Conservation (phyloP, 2,888 invertebrate species). For the Anaspis maculata region DNA sequence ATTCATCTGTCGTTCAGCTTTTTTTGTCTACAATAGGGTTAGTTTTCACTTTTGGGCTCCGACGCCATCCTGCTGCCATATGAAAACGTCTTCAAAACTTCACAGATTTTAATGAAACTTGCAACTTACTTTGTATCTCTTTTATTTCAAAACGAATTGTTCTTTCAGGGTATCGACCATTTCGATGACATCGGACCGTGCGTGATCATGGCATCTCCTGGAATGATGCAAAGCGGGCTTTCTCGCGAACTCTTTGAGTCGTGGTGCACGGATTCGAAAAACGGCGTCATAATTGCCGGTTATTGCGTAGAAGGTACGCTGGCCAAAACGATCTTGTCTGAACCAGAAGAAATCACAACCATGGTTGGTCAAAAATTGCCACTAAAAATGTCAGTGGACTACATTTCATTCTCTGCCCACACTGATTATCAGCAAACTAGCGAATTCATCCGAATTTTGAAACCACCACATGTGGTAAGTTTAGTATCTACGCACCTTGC, state of each 20-base stretch:
- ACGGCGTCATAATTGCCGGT: conserved; percentile 97
- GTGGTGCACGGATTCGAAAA: conserved; percentile 98
- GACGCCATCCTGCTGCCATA: too few relatives aligned
- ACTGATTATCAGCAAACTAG: conserved; percentile 97
- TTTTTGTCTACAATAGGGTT: too few relatives aligned
- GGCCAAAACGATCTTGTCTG: conserved; percentile 89
- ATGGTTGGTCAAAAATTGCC: conserved; percentile 94
- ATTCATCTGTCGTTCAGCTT: too few relatives aligned
- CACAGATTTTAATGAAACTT: neutral
- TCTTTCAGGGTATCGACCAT: conserved; percentile 83
- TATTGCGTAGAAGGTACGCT: conserved; percentile 87
- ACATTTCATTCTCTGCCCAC: conserved; percentile 98
- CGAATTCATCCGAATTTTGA: conserved; percentile 88
- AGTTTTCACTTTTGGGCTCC: too few relatives aligned
- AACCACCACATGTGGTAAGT: conserved; percentile 89
- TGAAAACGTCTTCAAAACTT: neutral
- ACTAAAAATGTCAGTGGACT: conserved; percentile 95
- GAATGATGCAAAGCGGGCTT: conserved; percentile 99
- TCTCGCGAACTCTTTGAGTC: conserved; percentile 96
- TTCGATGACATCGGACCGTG: conserved; percentile 99
- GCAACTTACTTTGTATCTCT: neutral
- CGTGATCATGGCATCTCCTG: conserved; percentile 98
- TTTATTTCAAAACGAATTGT: conserved; percentile 14
- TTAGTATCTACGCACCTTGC: conserved; percentile 2
- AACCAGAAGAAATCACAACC: conserved; percentile 94